These are phyloP conservation scores for Loriculus beryllinus DNA, from an alignment of 2,797 vertebrate species.

Conservation along the genomic window DNA sequence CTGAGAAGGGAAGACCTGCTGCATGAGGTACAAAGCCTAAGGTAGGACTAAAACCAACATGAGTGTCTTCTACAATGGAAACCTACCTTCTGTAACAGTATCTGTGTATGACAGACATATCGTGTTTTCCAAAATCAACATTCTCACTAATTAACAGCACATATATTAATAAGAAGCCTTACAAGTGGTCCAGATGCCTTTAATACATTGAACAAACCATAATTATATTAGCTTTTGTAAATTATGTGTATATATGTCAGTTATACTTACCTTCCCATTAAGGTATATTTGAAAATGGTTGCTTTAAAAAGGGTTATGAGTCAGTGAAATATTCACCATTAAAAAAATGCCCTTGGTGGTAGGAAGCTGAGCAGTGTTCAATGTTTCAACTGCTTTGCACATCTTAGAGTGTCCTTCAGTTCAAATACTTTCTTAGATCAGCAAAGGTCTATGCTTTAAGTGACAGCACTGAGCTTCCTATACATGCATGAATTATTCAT, in stretches of 20 bases:
- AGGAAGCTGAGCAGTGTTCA: background rate
- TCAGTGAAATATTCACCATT: background rate
- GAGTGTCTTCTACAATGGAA: background rate
- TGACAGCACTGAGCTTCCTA: slow-evolving; percentile 51
- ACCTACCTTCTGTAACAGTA: background rate
- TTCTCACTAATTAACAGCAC: background rate
- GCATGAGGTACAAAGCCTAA: background rate
- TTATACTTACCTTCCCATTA: background rate
- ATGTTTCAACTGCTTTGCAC: slow-evolving; percentile 15
- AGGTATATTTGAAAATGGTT: background rate
- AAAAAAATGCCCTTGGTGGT: slow-evolving; percentile 1
- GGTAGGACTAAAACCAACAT: background rate
- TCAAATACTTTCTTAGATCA: slow-evolving; percentile 44
- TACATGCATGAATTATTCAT: slow-evolving; percentile 63
- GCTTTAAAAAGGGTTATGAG: background rate
- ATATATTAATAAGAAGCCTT: background rate
- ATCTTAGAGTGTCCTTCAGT: slow-evolving; percentile 43
- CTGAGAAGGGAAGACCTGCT: background rate
- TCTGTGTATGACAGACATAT: background rate
- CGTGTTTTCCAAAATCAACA: background rate
- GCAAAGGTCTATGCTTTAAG: slow-evolving; percentile 37
- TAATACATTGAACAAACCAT: background rate
- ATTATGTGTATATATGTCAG: background rate
- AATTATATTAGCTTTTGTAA: background rate
- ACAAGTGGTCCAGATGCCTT: rapidly evolving